Percentiles rank a stretch among this genome's conserved stretches.
These are phyloP conservation scores for Meteorus colon DNA, from an alignment of 2,888 invertebrate genomes.

Conservation along the genomic window DNA sequence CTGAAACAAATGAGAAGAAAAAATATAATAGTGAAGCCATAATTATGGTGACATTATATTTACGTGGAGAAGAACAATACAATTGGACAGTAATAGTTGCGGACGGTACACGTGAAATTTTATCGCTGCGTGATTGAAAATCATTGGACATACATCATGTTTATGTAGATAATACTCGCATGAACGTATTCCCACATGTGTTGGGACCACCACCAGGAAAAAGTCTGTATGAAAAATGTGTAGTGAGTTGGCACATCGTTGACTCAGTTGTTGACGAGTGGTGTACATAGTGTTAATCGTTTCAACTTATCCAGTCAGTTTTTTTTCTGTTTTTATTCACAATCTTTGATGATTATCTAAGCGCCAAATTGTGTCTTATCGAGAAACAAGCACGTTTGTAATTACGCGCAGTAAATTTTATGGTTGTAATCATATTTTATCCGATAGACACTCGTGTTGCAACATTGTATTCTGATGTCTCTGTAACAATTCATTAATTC, in stretches of 20 bases:
- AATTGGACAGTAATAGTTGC: background rate
- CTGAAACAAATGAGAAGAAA: background rate
- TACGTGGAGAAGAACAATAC: background rate
- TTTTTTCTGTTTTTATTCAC: background rate
- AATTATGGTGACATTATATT: background rate
- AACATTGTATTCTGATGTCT: background rate
- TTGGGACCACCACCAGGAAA: constrained; percentile 17
- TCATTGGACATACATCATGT: background rate
- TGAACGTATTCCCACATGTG: background rate
- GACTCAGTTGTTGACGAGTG: constrained; percentile 23
- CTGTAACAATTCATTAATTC: too few species aligned
- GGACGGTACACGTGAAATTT: background rate
- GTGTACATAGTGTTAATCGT: constrained; percentile 6
- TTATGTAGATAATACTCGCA: background rate
- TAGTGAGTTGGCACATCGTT: constrained; percentile 21
- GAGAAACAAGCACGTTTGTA: background rate
- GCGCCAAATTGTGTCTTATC: background rate
- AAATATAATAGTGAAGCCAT: background rate
- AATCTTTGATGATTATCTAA: constrained; percentile 8
- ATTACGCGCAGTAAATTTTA: background rate
- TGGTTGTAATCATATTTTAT: background rate
- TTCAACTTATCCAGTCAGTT: background rate
- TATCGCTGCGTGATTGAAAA: background rate
- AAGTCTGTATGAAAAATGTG: constrained; percentile 24
- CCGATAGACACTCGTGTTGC: background rate